Evolutionary conservation across 2,888 invertebrate genomes (phyloP).

Genomic region (Conchocele bisecta): DNA sequence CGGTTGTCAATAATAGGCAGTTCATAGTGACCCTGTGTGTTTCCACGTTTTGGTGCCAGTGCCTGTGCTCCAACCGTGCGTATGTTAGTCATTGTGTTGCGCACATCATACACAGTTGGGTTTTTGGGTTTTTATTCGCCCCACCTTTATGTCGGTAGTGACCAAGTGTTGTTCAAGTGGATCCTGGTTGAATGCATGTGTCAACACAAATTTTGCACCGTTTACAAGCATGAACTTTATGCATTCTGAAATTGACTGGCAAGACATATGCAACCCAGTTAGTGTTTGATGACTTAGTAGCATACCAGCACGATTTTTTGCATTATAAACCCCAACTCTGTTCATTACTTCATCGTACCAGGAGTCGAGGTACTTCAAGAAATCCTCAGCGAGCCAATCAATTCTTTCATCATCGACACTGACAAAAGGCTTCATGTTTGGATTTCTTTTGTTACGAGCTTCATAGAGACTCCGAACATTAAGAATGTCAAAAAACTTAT

Average conservation of each 20-base stretch:
- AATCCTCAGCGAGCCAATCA: conserved; percentile 17
- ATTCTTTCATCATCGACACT: conserved; percentile 14
- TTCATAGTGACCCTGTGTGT: too few species aligned
- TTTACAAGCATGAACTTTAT: not conserved
- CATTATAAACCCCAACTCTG: not conserved
- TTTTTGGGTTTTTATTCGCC: conserved; percentile 21
- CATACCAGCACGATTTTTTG: not conserved
- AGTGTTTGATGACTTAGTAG: conserved; percentile 30
- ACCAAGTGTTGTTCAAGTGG: conserved; percentile 44
- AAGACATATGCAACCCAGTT: conserved; percentile 21
- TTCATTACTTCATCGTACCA: conserved; percentile 16
- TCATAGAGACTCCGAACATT: conserved; percentile 39
- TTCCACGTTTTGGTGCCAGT: too few species aligned
- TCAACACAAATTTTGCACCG: conserved; percentile 39
- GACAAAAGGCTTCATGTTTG: conserved; percentile 16
- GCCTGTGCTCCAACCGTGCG: too few species aligned
- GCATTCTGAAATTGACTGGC: conserved; percentile 4
- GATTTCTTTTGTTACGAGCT: conserved; percentile 23
- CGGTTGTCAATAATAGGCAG: too few species aligned
- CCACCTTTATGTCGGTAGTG: conserved; percentile 15
- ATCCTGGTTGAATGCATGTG: conserved; percentile 43
- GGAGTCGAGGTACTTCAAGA: conserved; percentile 13
- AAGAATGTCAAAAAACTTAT: conserved; percentile 54
- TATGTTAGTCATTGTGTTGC: conserved; percentile 24
- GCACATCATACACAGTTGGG: conserved; percentile 30